These are phyloP conservation scores for Endomychus coccineus DNA, from an alignment of 2,888 invertebrate genomes.

Conservation along the genomic window DNA sequence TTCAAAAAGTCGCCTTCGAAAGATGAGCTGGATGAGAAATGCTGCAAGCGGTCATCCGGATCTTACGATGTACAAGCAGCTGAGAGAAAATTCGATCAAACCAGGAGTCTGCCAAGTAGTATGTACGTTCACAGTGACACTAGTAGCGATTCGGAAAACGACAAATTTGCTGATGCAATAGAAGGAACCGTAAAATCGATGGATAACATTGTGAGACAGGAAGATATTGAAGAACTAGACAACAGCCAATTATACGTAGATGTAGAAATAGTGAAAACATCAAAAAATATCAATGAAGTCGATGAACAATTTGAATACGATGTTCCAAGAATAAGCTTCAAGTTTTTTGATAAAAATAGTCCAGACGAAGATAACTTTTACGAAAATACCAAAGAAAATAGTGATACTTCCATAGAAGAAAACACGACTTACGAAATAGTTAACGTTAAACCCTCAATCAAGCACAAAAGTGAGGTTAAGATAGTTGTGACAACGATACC, in stretches of 20 bases:
- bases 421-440: conserved; percentile 18
- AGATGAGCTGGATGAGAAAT: conserved; percentile 19
- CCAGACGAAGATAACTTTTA: conserved; percentile 4
- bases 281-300: conserved; percentile 12
- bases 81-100: conserved; percentile 32
- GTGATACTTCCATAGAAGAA: no score
- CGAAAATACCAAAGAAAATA: conserved; percentile 12
- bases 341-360: conserved; percentile 35
- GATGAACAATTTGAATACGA: conserved; percentile 35
- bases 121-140: conserved; percentile 26
- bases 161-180: conserved; percentile 29
- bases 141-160: conserved; percentile 25
- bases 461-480: conserved; percentile 33
- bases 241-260: conserved; percentile 28
- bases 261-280: conserved; percentile 22
- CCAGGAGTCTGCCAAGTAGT: conserved; percentile 28
- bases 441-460: conserved; percentile 6
- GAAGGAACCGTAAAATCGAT: conserved; percentile 16
- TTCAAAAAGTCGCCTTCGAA: conserved; percentile 29
- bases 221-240: conserved; percentile 18
- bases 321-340: conserved; percentile 42
- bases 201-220: conserved; percentile 6
- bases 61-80: conserved; percentile 40
- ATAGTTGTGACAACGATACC: conserved; percentile 27
- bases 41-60: conserved; percentile 33